phyloP scores from a whole-genome alignment of 2,113 vertebrate genomes.

The Prunella himalayana region DNA sequence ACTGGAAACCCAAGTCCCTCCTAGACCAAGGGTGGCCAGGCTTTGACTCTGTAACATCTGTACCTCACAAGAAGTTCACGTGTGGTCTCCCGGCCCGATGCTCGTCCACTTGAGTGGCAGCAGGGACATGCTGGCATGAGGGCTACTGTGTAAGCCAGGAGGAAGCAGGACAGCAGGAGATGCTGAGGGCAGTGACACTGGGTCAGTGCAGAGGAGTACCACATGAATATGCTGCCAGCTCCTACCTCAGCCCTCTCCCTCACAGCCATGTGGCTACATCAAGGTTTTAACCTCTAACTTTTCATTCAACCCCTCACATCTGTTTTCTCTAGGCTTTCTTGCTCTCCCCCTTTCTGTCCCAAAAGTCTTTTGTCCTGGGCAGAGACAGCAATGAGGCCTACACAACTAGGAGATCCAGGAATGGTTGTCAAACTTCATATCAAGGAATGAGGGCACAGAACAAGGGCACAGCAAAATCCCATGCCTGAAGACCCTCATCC shows the following conservation, averaged over 20 bases:
- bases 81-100: not conserved
- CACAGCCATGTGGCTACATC: not conserved
- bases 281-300: not conserved
- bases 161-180: conserved; percentile 22
- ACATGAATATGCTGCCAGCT: not conserved
- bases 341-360: not conserved
- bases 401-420: not conserved
- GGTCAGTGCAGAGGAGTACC: not conserved
- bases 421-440: accelerated
- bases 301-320: not conserved
- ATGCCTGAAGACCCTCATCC: not conserved
- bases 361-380: not conserved
- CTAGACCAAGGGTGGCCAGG: conserved; percentile 57
- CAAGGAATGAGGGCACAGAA: not conserved
- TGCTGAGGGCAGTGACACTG: not conserved
- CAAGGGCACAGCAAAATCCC: accelerated
- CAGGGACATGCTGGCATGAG: not conserved
- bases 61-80: conserved; percentile 61
- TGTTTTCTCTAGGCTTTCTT: not conserved
- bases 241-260: not conserved
- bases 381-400: not conserved
- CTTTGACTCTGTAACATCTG: conserved; percentile 56
- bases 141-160: not conserved
- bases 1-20: conserved; percentile 52
- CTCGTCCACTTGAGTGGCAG: conserved; percentile 34